These are phyloP conservation scores for Anguilla anguilla DNA, from an alignment of 2,797 vertebrate genomes.

Conservation along the genomic window DNA sequence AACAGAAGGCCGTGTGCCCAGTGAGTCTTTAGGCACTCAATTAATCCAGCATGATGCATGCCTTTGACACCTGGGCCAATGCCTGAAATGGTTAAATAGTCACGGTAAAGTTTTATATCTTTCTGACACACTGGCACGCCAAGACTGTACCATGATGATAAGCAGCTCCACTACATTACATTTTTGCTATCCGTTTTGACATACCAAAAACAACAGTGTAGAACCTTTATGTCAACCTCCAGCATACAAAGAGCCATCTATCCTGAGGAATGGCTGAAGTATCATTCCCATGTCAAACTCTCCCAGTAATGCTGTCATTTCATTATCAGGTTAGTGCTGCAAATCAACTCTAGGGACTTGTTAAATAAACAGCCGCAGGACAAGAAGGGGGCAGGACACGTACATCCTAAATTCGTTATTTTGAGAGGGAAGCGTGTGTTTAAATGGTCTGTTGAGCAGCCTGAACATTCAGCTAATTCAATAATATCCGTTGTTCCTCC, in stretches of 20 bases:
- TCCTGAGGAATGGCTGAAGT: not conserved
- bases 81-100: not conserved
- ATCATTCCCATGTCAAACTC: slow-evolving; percentile 21
- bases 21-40: not conserved
- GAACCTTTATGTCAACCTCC: not conserved
- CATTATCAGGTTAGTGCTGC: slow-evolving; percentile 32
- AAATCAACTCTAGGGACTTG: slow-evolving; percentile 24
- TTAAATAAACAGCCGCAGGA: slow-evolving; percentile 23
- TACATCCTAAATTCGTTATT: slow-evolving; percentile 16
- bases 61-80: slow-evolving; percentile 3
- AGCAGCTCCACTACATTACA: not conserved
- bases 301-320: slow-evolving; percentile 29
- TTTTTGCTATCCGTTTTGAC: not conserved
- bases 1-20: not conserved
- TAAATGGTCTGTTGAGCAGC: not conserved
- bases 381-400: not conserved
- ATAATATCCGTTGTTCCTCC: slow-evolving; percentile 27
- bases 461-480: slow-evolving; percentile 8
- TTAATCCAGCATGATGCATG: slow-evolving; percentile 18
- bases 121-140: not conserved
- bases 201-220: not conserved
- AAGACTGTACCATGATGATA: not conserved
- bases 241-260: slow-evolving; percentile 2
- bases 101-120: not conserved
- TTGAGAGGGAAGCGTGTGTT: slow-evolving; percentile 17